Percentiles rank a stretch among this genome's conserved stretches.
Evolutionary conservation across 2,797 vertebrate genomes (phyloP).

Genomic region (Xiphorhynchus erythropygius): DNA sequence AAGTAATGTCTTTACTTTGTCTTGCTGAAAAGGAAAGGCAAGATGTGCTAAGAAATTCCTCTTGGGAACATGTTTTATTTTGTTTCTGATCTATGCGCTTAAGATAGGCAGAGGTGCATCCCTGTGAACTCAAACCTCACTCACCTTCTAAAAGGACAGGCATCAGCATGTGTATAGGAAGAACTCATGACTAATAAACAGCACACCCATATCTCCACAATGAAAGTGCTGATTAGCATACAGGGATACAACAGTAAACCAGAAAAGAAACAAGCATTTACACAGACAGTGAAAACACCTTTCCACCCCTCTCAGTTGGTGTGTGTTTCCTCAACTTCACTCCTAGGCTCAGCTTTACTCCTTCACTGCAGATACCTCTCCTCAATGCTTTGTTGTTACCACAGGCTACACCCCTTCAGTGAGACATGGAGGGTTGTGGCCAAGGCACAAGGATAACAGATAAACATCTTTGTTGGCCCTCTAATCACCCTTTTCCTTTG

Average conservation of each 20-base stretch:
- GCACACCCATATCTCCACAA: not conserved
- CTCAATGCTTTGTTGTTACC: rapidly evolving
- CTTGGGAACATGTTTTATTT: not conserved
- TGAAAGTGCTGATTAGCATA: not conserved
- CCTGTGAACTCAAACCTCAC: not conserved
- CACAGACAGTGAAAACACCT: not conserved
- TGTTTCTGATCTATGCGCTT: not conserved
- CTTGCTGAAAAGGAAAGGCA: not conserved
- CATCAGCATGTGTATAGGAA: not conserved
- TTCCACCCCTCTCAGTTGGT: not conserved
- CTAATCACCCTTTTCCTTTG: not conserved
- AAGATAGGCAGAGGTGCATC: not conserved
- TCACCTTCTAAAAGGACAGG: not conserved
- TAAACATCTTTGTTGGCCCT: not conserved
- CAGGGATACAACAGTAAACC: not conserved
- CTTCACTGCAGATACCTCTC: not conserved
- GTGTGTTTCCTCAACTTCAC: not conserved
- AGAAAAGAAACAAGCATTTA: not conserved
- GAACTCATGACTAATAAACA: not conserved
- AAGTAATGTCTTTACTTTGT: not conserved
- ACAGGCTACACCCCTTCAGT: not conserved
- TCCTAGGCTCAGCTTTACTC: not conserved
- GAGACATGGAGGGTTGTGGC: not conserved
- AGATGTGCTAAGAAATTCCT: not conserved
- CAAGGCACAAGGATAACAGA: not conserved